These are phyloP conservation scores for Odontophorus gujanensis DNA, from an alignment of 2,113 vertebrate genomes.

Conservation along the genomic window DNA sequence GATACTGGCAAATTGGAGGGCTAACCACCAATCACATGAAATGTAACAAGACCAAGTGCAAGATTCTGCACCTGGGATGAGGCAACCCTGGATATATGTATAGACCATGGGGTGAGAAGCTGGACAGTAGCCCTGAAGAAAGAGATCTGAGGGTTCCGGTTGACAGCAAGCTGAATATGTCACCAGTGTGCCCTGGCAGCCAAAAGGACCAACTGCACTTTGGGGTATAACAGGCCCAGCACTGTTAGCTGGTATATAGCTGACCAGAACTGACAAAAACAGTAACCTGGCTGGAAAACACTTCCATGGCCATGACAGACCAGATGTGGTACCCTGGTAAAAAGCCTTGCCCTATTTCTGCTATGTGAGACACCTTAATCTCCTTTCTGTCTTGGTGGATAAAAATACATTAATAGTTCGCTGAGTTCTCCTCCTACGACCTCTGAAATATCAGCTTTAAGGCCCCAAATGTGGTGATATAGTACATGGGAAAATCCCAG, in stretches of 20 bases:
- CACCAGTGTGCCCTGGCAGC: too few species aligned
- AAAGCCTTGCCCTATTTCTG: background rate
- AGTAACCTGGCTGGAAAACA: background rate
- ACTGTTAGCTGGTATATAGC: background rate
- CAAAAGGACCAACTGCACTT: background rate
- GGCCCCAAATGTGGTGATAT: fast-evolving
- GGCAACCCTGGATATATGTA: background rate
- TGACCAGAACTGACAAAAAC: background rate
- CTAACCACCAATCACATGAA: background rate
- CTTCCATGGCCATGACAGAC: background rate
- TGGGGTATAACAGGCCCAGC: background rate
- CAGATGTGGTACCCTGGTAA: background rate
- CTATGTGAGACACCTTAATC: background rate
- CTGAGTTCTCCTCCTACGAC: background rate
- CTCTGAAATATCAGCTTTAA: background rate
- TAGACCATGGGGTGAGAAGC: background rate
- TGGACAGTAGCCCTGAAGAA: background rate
- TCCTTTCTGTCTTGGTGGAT: background rate
- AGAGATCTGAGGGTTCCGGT: background rate
- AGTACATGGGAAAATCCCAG: background rate
- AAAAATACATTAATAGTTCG: background rate
- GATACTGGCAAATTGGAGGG: background rate
- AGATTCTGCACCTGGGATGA: background rate
- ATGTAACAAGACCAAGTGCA: background rate
- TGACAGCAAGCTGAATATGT: background rate